Conservation (phyloP, 1,140 invertebrate genomes). For the Drosophila subpulchrella region DNA sequence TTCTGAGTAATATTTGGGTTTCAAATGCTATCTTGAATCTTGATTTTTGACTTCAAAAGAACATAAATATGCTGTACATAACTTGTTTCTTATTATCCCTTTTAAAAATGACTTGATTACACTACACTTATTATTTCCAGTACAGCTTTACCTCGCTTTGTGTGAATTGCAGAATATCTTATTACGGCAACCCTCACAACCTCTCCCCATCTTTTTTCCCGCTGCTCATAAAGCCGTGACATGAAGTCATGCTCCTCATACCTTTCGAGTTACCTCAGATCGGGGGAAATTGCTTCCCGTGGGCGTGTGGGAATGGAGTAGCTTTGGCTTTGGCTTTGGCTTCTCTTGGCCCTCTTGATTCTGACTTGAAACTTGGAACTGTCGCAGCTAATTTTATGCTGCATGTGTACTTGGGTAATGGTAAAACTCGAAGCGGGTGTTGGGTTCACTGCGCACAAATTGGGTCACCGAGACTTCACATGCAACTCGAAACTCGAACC, state of each 20-base stretch:
- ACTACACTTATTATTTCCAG: conserved; percentile 23
- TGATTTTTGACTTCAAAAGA: too few relatives aligned
- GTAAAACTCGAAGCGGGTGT: conserved; percentile 4
- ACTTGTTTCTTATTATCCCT: too few relatives aligned
- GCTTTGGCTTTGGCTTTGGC: not conserved
- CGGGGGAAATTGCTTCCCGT: conserved; percentile 55
- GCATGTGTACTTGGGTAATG: not conserved
- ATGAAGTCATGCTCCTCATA: conserved; percentile 49
- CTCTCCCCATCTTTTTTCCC: not conserved
- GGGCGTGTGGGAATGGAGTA: conserved; percentile 61
- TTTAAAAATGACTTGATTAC: conserved; percentile 21
- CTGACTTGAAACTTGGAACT: conserved; percentile 54
- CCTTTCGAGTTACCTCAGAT: conserved; percentile 24
- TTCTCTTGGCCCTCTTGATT: conserved; percentile 14
- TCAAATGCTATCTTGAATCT: too few relatives aligned
- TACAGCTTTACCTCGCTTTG: not conserved
- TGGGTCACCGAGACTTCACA: conserved; percentile 63
- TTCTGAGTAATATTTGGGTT: too few relatives aligned
- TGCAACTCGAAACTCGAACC: conserved; percentile 39
- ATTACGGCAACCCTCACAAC: conserved; percentile 21
- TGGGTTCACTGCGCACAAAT: conserved; percentile 77
- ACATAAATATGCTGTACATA: too few relatives aligned
- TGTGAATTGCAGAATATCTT: conserved; percentile 47
- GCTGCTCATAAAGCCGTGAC: conserved; percentile 55
- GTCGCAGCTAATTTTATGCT: conserved; percentile 73